Evolutionary conservation across 2,113 vertebrate species (phyloP).

Genomic region (Labeo catla): DNA sequence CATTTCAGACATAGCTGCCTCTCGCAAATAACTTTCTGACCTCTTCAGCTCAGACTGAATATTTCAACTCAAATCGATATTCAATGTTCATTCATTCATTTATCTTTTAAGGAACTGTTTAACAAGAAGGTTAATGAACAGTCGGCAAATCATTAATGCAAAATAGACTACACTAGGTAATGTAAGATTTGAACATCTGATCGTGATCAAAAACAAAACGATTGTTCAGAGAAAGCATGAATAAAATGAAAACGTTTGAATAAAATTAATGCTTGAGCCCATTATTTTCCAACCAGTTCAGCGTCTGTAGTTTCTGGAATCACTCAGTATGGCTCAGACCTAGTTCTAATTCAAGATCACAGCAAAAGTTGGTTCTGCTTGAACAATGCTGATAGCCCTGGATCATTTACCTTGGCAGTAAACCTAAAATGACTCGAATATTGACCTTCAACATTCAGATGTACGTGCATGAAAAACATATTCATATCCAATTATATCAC

Average conservation of each 20-base stretch:
- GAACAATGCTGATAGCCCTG: neutral
- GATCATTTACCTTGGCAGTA: neutral
- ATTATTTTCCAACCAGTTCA: neutral
- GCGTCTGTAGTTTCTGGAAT: neutral
- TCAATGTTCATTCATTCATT: neutral
- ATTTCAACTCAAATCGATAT: neutral
- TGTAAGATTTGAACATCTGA: neutral
- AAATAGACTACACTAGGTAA: neutral
- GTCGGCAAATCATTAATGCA: neutral
- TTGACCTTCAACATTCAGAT: neutral
- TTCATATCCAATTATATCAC: constrained; percentile 10
- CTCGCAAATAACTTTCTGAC: neutral
- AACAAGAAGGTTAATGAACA: neutral
- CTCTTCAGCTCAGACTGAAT: neutral
- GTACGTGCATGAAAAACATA: neutral
- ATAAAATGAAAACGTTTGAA: neutral
- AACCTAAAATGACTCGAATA: neutral
- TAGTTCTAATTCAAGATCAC: neutral
- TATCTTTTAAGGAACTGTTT: neutral
- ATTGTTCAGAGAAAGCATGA: neutral
- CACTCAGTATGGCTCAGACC: neutral
- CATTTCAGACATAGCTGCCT: neutral
- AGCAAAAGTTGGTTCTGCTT: neutral
- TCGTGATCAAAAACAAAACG: too few species aligned
- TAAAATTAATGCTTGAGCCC: neutral